phyloP scores from a whole-genome alignment of 2,113 vertebrate species.

The Onychorhynchus coronatus region DNA sequence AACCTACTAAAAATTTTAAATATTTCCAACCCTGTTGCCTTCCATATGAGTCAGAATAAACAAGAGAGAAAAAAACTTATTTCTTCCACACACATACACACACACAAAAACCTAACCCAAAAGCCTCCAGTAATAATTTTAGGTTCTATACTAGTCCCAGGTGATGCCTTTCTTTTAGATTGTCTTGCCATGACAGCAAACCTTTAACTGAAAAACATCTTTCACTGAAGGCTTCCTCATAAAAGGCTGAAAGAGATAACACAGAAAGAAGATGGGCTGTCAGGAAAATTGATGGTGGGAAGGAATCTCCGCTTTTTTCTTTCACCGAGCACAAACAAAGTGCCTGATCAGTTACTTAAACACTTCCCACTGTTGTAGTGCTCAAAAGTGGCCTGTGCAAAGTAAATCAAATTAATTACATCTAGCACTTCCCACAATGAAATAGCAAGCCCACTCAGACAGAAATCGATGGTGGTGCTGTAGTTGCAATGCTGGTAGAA shows the following conservation, averaged over 20 bases:
- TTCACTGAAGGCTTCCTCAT: constrained; percentile 42
- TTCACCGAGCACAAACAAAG: not conserved
- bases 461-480: not conserved
- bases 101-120: not conserved
- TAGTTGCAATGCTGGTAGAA: not conserved
- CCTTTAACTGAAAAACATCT: constrained; percentile 37
- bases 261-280: constrained; percentile 33
- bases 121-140: not conserved
- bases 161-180: constrained; percentile 15
- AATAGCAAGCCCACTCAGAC: not conserved
- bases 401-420: constrained; percentile 11
- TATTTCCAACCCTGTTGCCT: not conserved
- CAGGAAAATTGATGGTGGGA: constrained; percentile 48
- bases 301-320: constrained; percentile 11
- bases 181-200: constrained; percentile 13
- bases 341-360: constrained; percentile 9
- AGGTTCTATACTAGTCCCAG: not conserved
- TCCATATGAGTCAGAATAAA: not conserved
- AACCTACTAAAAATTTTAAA: not conserved
- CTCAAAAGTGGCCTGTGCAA: not conserved
- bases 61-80: not conserved
- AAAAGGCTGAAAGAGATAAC: constrained; percentile 60
- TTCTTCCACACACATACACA: not conserved
- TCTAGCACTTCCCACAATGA: not conserved
- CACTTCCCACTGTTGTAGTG: not conserved